Percentiles rank a stretch among this genome's conserved stretches.
These are phyloP conservation scores for Philereme transversata DNA, from an alignment of 2,888 invertebrate species.

Conservation along the genomic window DNA sequence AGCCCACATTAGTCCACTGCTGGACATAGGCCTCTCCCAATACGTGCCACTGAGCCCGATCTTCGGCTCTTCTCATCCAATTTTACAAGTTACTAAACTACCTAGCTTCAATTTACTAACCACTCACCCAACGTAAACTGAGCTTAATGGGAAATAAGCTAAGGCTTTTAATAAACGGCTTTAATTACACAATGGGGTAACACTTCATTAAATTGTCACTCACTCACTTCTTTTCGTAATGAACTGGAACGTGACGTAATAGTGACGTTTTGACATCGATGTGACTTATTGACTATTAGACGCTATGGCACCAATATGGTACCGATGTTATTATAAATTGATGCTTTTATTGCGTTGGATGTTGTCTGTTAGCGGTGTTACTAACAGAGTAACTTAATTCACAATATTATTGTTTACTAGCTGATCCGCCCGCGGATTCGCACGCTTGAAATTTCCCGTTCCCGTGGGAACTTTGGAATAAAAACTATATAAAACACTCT, in stretches of 20 bases:
- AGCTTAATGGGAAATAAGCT: slow-evolving; percentile 32
- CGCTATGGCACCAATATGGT: slow-evolving; percentile 31
- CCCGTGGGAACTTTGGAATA: too few relatives aligned
- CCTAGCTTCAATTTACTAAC: background rate
- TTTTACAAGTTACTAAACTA: too few relatives aligned
- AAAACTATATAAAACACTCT: too few relatives aligned
- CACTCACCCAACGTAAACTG: slow-evolving; percentile 8
- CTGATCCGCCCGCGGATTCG: too few relatives aligned
- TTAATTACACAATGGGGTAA: slow-evolving; percentile 74
- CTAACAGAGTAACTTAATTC: background rate
- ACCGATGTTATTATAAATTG: slow-evolving; percentile 30
- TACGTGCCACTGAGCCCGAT: too few relatives aligned
- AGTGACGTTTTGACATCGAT: slow-evolving; percentile 48
- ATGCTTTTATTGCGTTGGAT: slow-evolving; percentile 5
- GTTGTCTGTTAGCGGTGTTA: background rate
- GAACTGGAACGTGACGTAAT: slow-evolving; percentile 51
- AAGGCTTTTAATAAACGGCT: slow-evolving; percentile 67
- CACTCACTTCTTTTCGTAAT: slow-evolving; percentile 62
- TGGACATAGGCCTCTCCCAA: too few relatives aligned
- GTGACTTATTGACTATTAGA: slow-evolving; percentile 56
- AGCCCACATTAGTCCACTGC: too few relatives aligned
- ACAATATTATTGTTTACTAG: background rate
- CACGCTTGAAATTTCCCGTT: too few relatives aligned
- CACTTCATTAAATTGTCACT: slow-evolving; percentile 81
- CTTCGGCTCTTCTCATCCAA: too few relatives aligned